A percentile compares a stretch with the other conserved stretches of the same genome.
These are phyloP conservation scores for Acanthornis magna DNA, from an alignment of 2,797 vertebrate genomes.

Conservation along the genomic window DNA sequence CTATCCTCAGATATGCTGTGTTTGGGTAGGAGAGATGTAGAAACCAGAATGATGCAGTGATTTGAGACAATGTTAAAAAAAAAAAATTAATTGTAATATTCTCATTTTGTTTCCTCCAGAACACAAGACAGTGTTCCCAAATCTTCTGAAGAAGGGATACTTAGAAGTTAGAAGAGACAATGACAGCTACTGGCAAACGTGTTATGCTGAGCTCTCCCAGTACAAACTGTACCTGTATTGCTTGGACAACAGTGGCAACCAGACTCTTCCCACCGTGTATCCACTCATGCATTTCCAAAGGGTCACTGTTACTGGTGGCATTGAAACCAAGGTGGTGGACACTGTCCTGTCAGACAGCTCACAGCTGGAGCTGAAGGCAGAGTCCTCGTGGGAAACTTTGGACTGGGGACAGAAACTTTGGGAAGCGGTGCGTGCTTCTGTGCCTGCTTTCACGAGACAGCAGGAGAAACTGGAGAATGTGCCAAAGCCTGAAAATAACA, in stretches of 20 bases:
- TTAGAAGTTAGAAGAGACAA: conserved; percentile 88
- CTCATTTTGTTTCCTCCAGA: conserved; percentile 72
- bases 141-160: conserved; percentile 89
- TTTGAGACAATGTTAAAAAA: neutral
- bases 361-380: conserved; percentile 87
- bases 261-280: conserved; percentile 83
- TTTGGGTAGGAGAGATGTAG: neutral
- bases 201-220: conserved; percentile 89
- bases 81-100: neutral
- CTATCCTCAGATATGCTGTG: fast-evolving
- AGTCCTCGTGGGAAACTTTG: conserved; percentile 89
- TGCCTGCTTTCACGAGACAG: conserved; percentile 65
- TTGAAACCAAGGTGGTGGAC: conserved; percentile 86
- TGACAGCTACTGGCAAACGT: conserved; percentile 87
- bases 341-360: conserved; percentile 88
- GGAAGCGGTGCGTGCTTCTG: conserved; percentile 82
- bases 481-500: conserved; percentile 57
- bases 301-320: conserved; percentile 78
- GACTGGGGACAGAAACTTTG: conserved; percentile 92
- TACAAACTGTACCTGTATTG: conserved; percentile 88
- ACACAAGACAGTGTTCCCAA: conserved; percentile 81
- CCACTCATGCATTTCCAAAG: conserved; percentile 91
- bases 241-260: conserved; percentile 90
- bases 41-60: neutral
- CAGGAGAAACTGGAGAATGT: conserved; percentile 72